These are phyloP conservation scores for Hyphantria cunea DNA, from an alignment of 1,140 invertebrate species.

Conservation along the genomic window DNA sequence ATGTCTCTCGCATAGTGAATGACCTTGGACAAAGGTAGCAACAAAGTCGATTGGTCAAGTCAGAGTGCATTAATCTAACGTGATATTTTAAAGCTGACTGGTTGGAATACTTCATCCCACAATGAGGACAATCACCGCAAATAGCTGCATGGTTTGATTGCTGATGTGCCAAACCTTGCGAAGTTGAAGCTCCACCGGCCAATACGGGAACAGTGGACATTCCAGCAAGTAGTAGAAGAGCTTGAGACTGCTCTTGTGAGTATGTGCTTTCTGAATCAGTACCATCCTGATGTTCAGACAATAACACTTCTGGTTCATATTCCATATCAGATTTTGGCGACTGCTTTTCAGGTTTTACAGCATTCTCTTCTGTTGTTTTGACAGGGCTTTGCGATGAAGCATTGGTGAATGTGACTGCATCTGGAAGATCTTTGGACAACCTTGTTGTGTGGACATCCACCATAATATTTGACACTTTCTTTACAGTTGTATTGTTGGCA, in stretches of 20 bases:
- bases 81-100: constrained; percentile 87
- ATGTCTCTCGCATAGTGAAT: constrained; percentile 85
- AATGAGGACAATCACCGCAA: constrained; percentile 86
- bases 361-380: constrained; percentile 57
- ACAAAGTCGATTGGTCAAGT: constrained; percentile 84
- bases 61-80: constrained; percentile 86
- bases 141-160: constrained; percentile 83
- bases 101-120: constrained; percentile 85
- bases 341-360: constrained; percentile 73
- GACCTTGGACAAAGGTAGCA: constrained; percentile 85
- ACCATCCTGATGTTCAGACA: constrained; percentile 73
- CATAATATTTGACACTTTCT: constrained; percentile 54
- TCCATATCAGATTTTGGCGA: constrained; percentile 75
- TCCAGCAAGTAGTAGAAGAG: constrained; percentile 63
- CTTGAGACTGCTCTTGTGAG: constrained; percentile 66
- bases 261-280: constrained; percentile 60
- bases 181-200: constrained; percentile 61
- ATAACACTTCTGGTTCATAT: constrained; percentile 76
- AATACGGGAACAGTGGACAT: constrained; percentile 63
- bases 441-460: constrained; percentile 47
- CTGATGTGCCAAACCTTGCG: constrained; percentile 60
- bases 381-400: constrained; percentile 58
- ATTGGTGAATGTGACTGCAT: constrained; percentile 50
- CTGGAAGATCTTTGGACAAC: constrained; percentile 55
- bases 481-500: constrained; percentile 52